phyloP scores from a whole-genome alignment of 1,140 invertebrate species.

The Eupristina koningsbergeri region DNA sequence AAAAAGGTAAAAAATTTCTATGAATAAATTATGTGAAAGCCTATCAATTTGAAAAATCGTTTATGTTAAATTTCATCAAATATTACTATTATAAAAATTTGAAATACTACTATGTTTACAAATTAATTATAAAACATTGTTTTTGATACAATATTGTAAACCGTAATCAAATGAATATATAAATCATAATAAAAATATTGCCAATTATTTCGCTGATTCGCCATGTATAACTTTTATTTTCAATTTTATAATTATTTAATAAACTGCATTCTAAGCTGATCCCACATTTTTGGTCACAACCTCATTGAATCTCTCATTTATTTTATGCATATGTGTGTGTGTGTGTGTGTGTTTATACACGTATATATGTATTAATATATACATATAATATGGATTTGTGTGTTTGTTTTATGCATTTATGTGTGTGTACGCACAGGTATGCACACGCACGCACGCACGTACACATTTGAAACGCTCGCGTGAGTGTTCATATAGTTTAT shows the following conservation, averaged over 20 bases:
- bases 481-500: too few relatives aligned
- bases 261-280: conserved; percentile 70
- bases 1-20: background rate
- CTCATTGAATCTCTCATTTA: conserved; percentile 58
- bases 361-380: too few relatives aligned
- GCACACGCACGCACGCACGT: too few relatives aligned
- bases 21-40: background rate
- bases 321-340: background rate
- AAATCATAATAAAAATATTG: background rate
- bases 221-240: conserved; percentile 5
- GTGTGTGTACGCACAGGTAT: too few relatives aligned
- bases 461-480: too few relatives aligned
- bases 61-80: background rate
- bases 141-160: background rate
- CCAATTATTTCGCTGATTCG: conserved; percentile 15
- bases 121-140: background rate
- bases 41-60: conserved; percentile 3
- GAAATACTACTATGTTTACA: background rate
- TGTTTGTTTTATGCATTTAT: too few relatives aligned
- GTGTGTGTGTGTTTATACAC: too few relatives aligned
- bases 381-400: too few relatives aligned
- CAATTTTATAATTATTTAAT: conserved; percentile 53
- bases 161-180: background rate
- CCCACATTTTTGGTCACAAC: conserved; percentile 70
- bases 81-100: background rate